Conservation (phyloP, 2,113 vertebrate species). For the Trachemys scripta region DNA sequence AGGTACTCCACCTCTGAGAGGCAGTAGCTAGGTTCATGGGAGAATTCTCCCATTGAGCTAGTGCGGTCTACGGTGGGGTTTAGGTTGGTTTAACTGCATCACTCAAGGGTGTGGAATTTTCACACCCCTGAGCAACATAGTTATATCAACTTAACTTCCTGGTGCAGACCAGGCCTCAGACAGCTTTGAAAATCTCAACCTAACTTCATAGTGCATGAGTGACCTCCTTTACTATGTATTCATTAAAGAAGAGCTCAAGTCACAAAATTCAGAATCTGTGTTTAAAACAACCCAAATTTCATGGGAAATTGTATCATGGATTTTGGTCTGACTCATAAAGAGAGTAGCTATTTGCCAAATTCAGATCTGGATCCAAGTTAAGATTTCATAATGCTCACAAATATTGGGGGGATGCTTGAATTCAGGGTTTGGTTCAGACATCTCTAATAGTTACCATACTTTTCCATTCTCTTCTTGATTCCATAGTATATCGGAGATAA, state of each 20-base stretch:
- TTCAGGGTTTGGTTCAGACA: not conserved
- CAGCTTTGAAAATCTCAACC: constrained; percentile 13
- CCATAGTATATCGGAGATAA: constrained; percentile 13
- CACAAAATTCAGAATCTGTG: not conserved
- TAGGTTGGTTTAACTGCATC: not conserved
- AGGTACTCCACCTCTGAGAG: not conserved
- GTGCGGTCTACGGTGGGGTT: not conserved
- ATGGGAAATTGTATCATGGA: not conserved
- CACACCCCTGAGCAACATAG: not conserved
- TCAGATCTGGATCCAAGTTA: not conserved
- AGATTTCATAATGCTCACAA: constrained; percentile 10
- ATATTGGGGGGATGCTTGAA: not conserved
- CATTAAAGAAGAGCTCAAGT: not conserved
- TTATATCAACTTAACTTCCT: not conserved
- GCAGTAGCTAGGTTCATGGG: not conserved
- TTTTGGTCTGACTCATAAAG: not conserved
- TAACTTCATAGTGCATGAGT: constrained; percentile 7
- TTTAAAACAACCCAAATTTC: not conserved
- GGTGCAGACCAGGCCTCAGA: not conserved
- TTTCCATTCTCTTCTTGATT: not conserved
- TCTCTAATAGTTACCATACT: not conserved
- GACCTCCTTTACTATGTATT: not conserved
- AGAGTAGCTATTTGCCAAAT: not conserved
- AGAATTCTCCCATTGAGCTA: not conserved
- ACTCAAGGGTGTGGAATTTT: not conserved